Evolutionary conservation across 2,888 invertebrate species (phyloP), one percentile per base, ranked within the genome.

Genomic region (Zhuqinia jingwanae): DNA sequence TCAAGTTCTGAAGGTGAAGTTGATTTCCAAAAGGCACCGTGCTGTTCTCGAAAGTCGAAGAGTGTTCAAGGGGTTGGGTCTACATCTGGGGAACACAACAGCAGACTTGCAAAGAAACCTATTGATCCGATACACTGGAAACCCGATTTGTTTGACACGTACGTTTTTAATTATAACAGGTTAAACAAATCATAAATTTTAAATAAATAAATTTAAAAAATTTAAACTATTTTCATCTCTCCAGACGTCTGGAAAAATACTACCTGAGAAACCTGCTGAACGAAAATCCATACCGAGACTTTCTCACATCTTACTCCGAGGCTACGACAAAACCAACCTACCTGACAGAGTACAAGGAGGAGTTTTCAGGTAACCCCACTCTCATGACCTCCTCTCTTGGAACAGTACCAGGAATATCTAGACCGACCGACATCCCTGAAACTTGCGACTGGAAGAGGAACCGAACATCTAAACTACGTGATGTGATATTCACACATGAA

Each of bases 141-240:
- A 22, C 50, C 83, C 1, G 76, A 83, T 30, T 76, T 83, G 17
- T 83, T 83, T 53, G 83, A 83, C 58, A 83, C 83, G 83, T 83
- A 42, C 58, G 36, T 22, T 17, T 68, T 42, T 10, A 42, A 20
- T 30, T 30, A 63, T 2, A 30, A 30, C 50, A 8, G 15, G n/a
- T 50, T n/a, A 50, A 50, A 13, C 8, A 13, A 20, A 2, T 15
- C 15, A 53, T 53, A 17, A 0, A 53, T 13, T 1, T 53, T 8
- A 11, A 47, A 47, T 47, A 10, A 8, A 47, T 10, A 47, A 47
- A 47, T 25, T n/a, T n/a, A n/a, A n/a, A n/a, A n/a, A n/a, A n/a
- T n/a, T n/a, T n/a, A n/a, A n/a, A n/a, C n/a, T n/a, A n/a, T n/a
- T n/a, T n/a, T n/a, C n/a, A n/a, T n/a, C n/a, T n/a, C n/a, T n/a